These are phyloP conservation scores for Limosa lapponica DNA, from an alignment of 2,797 vertebrate species.

Conservation along the genomic window DNA sequence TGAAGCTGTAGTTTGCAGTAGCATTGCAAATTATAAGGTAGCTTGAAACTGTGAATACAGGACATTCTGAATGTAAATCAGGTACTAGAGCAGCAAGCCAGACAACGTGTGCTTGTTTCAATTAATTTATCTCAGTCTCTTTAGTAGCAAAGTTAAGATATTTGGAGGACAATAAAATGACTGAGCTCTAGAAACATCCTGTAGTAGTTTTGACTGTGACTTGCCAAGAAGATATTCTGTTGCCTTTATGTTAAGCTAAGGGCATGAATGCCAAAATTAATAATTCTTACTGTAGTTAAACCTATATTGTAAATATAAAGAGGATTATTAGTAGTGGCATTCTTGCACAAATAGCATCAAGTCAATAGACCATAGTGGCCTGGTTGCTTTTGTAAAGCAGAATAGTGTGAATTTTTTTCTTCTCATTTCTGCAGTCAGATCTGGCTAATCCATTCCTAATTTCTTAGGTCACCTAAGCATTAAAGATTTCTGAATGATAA, in stretches of 20 bases:
- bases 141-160: not conserved
- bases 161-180: not conserved
- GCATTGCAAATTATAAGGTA: not conserved
- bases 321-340: constrained; percentile 73
- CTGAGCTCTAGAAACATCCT: constrained; percentile 65
- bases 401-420: constrained; percentile 56
- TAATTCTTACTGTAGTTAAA: constrained; percentile 71
- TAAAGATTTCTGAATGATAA: not conserved
- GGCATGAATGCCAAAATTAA: constrained; percentile 74
- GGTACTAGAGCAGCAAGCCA: not conserved
- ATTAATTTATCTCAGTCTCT: constrained; percentile 27
- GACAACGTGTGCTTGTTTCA: not conserved
- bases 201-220: constrained; percentile 68
- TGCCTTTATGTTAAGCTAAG: constrained; percentile 76
- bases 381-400: constrained; percentile 84
- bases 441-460: constrained; percentile 59
- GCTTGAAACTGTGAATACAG: constrained; percentile 61
- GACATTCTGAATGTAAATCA: constrained; percentile 63
- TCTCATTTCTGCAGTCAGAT: constrained; percentile 73
- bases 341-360: constrained; percentile 73
- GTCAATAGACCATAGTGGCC: constrained; percentile 80
- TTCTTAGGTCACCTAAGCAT: not conserved
- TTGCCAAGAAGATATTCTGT: constrained; percentile 74
- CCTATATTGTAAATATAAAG: constrained; percentile 71
- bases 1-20: not conserved